Conservation (phyloP, 1,140 invertebrate species). For the Bombus picipes region DNA sequence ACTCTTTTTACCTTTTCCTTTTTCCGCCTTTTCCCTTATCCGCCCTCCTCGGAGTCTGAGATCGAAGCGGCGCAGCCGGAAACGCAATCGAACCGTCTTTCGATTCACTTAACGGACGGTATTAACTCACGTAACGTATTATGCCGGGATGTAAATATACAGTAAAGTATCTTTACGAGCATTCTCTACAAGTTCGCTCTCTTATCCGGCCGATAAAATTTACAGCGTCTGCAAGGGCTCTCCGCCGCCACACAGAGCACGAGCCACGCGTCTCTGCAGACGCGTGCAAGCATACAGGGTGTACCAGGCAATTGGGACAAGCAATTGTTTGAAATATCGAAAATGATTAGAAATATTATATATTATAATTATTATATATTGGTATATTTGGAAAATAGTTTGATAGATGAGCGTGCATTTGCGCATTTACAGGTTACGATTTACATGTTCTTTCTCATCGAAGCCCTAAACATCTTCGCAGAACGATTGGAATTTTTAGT, state of each 20-base stretch:
- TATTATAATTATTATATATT: too few species aligned
- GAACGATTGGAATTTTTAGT: too few species aligned
- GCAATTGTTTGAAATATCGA: too few species aligned
- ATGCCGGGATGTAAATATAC: constrained; percentile 75
- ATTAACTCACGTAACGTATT: constrained; percentile 73
- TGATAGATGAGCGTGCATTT: too few species aligned
- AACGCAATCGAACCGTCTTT: constrained; percentile 60
- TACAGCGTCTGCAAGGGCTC: constrained; percentile 70
- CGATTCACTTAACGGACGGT: constrained; percentile 72
- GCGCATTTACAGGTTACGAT: too few species aligned
- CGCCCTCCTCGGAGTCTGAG: not conserved
- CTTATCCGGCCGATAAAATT: constrained; percentile 77
- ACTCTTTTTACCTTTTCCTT: not conserved
- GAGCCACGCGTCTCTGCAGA: not conserved
- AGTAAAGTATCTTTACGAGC: constrained; percentile 75
- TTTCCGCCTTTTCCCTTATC: too few species aligned
- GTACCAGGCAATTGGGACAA: too few species aligned
- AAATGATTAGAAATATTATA: too few species aligned
- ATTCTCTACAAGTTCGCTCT: constrained; percentile 74
- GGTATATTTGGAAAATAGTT: too few species aligned
- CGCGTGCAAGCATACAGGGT: not conserved
- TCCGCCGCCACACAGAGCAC: not conserved
- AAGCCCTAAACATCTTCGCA: too few species aligned
- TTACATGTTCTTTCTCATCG: too few species aligned
- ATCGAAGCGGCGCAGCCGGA: not conserved